Evolutionary conservation across 2,888 invertebrate species (phyloP), one percentile per base, ranked within the genome.

Genomic region (Bombyx huttoni): DNA sequence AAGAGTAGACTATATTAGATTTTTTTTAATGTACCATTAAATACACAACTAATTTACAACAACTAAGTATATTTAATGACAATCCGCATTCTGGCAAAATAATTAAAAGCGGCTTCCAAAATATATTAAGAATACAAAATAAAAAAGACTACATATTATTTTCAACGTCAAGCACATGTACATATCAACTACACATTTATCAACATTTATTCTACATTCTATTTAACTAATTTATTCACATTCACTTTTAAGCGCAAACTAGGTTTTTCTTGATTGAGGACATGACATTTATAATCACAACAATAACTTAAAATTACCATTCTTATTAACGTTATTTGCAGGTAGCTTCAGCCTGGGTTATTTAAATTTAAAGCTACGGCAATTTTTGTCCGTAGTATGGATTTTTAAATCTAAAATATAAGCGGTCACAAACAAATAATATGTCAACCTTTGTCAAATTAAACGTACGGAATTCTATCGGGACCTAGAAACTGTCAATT

Each of bases 401-500:
- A 10, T 40, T 40, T 10, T 6, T 12, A 40, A 40, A 40, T 40
- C 7, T 40, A 3, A n/a, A n/a, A 40, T 40, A 6, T 40, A 50
- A 46, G 33, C 13, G 50, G 46, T 50, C 34, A 34, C 13, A 46
- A 50, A 33, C 13, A 46, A 34, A 14, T 50, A 46, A 47, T 33
- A 46, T 13, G 50, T 50, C 46, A 46, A 50, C 50, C 50, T 47
- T 46, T 52, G 46, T 52, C 49, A 52, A 49, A 52, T 49, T 52
- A 52, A 48, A 40, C 49, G 45, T n/a, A 49, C 45, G 46, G 45
- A 51, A 52, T 33, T 51, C 48, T 52, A 48, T 52, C 34, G 45
- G 52, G 52, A 45, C 46, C 48, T 48, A 45, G 51, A 49, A 33
- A 46, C 52, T 40, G 45, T 48, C 40, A 40, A 40, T 40, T 40